Evolutionary conservation across 2,797 vertebrate genomes (phyloP).

Genomic region (Brachyalestes nurse): DNA sequence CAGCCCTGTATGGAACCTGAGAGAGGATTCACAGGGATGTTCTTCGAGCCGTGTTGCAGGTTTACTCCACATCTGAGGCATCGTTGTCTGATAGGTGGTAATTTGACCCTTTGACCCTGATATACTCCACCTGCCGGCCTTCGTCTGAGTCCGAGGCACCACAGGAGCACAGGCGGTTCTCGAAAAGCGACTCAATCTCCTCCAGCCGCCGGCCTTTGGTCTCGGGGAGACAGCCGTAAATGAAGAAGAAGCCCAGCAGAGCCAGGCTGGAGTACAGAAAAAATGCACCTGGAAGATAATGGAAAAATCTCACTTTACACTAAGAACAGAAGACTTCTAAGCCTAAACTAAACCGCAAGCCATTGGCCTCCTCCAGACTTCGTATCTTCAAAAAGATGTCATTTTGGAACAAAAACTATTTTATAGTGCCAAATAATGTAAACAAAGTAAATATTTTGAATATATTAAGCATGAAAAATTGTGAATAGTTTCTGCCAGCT

Average conservation of each 20-base stretch:
- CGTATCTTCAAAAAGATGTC: no score
- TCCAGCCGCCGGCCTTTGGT: constrained; percentile 95
- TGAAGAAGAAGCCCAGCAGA: constrained; percentile 87
- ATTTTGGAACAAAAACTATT: no score
- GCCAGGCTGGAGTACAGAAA: constrained; percentile 93
- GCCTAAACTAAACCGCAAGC: background rate
- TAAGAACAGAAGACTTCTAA: background rate
- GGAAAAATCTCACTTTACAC: constrained; percentile 7
- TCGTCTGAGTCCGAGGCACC: constrained; percentile 92
- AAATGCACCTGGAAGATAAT: constrained; percentile 86
- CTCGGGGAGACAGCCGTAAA: constrained; percentile 96
- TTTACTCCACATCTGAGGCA: constrained; percentile 94
- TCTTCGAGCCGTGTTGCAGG: constrained; percentile 14
- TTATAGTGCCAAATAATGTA: no score
- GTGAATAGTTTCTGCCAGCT: no score
- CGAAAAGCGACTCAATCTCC: constrained; percentile 96
- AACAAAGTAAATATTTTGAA: no score
- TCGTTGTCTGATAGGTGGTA: constrained; percentile 99
- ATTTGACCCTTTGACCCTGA: constrained; percentile 98
- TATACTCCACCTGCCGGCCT: constrained; percentile 96
- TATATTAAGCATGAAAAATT: no score
- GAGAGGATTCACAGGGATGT: constrained; percentile 29
- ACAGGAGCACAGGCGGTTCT: constrained; percentile 92
- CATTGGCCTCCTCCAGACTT: background rate
- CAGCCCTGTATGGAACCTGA: constrained; percentile 18